Evolutionary conservation across 2,113 vertebrate genomes (phyloP).

Genomic region (Salvelinus sp.): DNA sequence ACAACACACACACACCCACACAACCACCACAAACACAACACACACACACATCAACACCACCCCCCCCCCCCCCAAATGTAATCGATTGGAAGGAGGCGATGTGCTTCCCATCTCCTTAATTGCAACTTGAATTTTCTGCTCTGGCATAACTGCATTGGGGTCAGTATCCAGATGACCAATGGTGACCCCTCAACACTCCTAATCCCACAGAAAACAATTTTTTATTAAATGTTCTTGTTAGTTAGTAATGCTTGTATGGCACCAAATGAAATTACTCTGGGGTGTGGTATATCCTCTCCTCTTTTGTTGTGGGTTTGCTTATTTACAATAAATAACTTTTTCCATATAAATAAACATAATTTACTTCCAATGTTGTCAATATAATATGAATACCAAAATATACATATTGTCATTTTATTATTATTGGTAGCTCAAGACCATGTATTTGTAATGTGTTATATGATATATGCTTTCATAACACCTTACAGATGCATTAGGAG

Average conservation of each 20-base stretch:
- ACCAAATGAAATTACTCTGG: conserved; percentile 67
- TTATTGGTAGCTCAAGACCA: too few species aligned
- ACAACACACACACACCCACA: too few species aligned
- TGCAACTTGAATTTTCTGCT: conserved; percentile 64
- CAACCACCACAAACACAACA: neutral
- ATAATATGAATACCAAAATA: neutral
- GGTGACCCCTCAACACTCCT: conserved; percentile 66
- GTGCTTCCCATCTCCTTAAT: conserved; percentile 67
- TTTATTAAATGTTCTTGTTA: conserved; percentile 75
- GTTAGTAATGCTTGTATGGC: conserved; percentile 71
- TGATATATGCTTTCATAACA: too few species aligned
- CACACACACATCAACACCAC: neutral
- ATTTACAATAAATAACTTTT: neutral
- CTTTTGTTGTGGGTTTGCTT: neutral
- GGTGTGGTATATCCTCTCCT: conserved; percentile 47
- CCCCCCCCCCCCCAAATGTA: conserved; percentile 1
- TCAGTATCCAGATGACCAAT: conserved; percentile 62
- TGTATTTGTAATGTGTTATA: too few species aligned
- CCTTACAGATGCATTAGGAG: too few species aligned
- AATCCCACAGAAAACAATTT: conserved; percentile 62
- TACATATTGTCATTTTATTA: neutral
- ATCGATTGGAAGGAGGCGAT: conserved; percentile 62
- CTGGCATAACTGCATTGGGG: conserved; percentile 72
- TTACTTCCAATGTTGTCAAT: neutral
- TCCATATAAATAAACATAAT: neutral